Conservation (phyloP, 1,140 invertebrate genomes). For the Argopecten irradians region DNA sequence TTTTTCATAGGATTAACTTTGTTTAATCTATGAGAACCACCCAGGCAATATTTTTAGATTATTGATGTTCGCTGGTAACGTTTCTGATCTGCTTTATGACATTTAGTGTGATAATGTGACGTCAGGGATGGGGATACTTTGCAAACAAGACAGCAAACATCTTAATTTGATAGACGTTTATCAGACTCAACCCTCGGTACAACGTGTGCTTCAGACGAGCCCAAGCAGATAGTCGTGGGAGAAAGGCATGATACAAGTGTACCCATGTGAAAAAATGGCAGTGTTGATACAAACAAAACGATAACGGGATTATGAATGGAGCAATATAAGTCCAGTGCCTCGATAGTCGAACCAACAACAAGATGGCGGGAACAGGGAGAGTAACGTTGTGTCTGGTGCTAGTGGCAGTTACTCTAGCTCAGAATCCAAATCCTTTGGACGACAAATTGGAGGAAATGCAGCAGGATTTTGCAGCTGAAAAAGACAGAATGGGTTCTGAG, state of each 20-base stretch:
- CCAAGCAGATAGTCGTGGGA: not conserved
- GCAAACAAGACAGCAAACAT: not conserved
- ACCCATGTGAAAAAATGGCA: not conserved
- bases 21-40: not conserved
- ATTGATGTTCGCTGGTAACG: not conserved
- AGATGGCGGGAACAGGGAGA: not conserved
- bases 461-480: not conserved
- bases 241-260: not conserved
- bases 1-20: too few relatives aligned
- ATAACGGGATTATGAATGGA: not conserved
- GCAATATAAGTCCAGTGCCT: not conserved
- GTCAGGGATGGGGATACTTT: not conserved
- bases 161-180: not conserved
- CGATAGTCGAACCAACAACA: not conserved
- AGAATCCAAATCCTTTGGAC: not conserved
- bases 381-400: not conserved
- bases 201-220: not conserved
- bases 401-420: not conserved
- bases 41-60: not conserved
- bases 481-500: not conserved
- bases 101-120: not conserved
- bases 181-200: not conserved
- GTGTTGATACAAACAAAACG: not conserved
- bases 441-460: not conserved
- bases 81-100: not conserved